phyloP scores from a whole-genome alignment of 2,113 vertebrate species.

The Scomber scombrus region DNA sequence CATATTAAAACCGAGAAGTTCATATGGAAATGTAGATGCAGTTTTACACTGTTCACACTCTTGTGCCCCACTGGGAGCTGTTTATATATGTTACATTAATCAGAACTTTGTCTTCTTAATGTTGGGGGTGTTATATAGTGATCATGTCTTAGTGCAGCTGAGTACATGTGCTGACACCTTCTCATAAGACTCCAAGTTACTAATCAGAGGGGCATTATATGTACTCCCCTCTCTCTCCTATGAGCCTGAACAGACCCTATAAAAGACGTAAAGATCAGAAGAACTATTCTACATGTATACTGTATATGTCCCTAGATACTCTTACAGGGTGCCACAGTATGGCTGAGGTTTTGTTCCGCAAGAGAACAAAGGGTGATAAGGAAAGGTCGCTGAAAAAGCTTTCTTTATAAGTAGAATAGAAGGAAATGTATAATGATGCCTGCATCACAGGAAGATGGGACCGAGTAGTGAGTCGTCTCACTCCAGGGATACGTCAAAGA shows the following conservation, averaged over 20 bases:
- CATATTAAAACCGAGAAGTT: background rate
- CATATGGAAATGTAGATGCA: too few relatives aligned
- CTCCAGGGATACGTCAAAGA: conserved; percentile 37
- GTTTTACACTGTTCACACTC: too few relatives aligned
- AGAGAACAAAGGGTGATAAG: conserved; percentile 34
- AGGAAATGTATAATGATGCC: conserved; percentile 25
- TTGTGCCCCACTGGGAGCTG: background rate
- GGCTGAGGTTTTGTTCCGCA: conserved; percentile 20
- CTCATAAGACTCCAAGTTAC: background rate
- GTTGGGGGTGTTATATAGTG: background rate
- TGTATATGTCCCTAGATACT: conserved; percentile 4
- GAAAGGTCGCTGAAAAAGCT: background rate
- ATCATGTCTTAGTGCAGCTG: background rate
- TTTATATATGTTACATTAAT: background rate
- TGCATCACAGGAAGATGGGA: conserved; percentile 16
- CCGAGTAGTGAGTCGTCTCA: background rate
- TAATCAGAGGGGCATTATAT: background rate
- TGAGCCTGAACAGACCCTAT: background rate
- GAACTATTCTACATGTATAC: background rate
- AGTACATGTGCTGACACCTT: background rate
- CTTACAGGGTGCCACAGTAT: background rate
- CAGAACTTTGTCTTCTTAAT: background rate
- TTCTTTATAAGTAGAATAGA: conserved; percentile 2
- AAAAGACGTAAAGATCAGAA: conserved; percentile 26
- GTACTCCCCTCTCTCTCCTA: background rate